Percentiles rank a stretch among this genome's conserved stretches.
phyloP scores from a whole-genome alignment of 2,797 vertebrate genomes.

The Ibycter americanus region DNA sequence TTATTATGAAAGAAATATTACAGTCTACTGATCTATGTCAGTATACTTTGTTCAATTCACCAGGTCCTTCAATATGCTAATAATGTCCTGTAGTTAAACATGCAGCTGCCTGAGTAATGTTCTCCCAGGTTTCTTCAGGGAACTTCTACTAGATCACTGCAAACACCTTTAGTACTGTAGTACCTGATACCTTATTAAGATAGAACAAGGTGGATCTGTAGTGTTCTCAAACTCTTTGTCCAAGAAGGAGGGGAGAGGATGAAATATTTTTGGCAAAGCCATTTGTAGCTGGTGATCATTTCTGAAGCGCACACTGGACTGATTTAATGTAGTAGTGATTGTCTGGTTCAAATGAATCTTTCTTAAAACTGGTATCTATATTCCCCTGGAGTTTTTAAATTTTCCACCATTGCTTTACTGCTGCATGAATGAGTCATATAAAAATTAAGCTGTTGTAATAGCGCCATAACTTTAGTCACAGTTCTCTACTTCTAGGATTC shows the following conservation, averaged over 20 bases:
- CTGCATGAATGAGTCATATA: neutral
- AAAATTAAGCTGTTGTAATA: neutral
- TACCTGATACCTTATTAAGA: neutral
- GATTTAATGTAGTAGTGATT: neutral
- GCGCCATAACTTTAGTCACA: neutral
- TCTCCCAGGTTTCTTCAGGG: neutral
- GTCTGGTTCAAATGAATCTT: neutral
- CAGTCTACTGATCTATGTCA: neutral
- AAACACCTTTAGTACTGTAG: neutral
- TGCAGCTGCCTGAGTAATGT: fast-evolving
- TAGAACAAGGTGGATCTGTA: neutral
- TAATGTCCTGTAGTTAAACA: neutral
- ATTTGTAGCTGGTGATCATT: neutral
- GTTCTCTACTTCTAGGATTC: neutral
- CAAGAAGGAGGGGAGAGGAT: neutral
- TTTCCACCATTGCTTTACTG: neutral
- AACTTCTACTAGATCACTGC: neutral
- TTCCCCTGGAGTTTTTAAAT: neutral
- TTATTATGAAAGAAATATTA: neutral
- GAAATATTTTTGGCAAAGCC: neutral
- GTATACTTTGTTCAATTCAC: neutral
- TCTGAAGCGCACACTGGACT: neutral
- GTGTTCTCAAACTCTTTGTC: neutral
- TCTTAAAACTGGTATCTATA: neutral
- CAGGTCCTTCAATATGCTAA: neutral